Conservation (phyloP, 2,797 vertebrate genomes). For the Pelobates cultripes region DNA sequence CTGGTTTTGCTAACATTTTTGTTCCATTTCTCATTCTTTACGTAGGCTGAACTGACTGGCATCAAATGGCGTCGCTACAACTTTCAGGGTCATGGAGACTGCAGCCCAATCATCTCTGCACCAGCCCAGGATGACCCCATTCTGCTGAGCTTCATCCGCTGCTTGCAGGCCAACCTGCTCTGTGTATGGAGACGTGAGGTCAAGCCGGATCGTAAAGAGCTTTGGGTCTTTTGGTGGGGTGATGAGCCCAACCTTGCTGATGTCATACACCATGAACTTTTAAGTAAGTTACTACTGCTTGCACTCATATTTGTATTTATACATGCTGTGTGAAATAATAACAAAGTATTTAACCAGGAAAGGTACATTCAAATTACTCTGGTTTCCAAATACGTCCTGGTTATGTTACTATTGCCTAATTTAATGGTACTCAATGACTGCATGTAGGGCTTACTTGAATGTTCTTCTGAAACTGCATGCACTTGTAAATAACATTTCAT, state of each 20-base stretch:
- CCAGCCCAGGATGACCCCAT: slow-evolving; percentile 97
- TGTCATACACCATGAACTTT: slow-evolving; percentile 93
- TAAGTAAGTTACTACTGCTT: slow-evolving; percentile 78
- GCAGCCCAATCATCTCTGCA: slow-evolving; percentile 94
- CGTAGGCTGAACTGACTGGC: slow-evolving; percentile 93
- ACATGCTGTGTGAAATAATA: no score
- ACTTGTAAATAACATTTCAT: no score
- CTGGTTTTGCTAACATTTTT: background rate
- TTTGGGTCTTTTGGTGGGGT: slow-evolving; percentile 99
- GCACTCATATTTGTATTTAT: no score
- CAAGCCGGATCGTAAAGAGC: slow-evolving; percentile 90
- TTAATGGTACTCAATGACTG: no score
- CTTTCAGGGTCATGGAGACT: slow-evolving; percentile 90
- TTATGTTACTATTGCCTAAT: no score
- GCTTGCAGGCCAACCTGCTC: slow-evolving; percentile 93
- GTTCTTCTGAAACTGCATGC: no score
- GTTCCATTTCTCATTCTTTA: background rate
- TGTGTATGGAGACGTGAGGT: slow-evolving; percentile 95
- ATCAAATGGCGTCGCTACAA: slow-evolving; percentile 99
- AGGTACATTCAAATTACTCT: no score
- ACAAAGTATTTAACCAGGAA: no score
- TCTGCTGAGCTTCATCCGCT: slow-evolving; percentile 95
- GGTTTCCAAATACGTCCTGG: no score
- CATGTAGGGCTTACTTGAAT: no score
- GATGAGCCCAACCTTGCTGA: slow-evolving; percentile 92